Percentiles rank a stretch among this genome's conserved stretches.
Conservation (phyloP, 2,113 vertebrate genomes). For the Rhea americana region DNA sequence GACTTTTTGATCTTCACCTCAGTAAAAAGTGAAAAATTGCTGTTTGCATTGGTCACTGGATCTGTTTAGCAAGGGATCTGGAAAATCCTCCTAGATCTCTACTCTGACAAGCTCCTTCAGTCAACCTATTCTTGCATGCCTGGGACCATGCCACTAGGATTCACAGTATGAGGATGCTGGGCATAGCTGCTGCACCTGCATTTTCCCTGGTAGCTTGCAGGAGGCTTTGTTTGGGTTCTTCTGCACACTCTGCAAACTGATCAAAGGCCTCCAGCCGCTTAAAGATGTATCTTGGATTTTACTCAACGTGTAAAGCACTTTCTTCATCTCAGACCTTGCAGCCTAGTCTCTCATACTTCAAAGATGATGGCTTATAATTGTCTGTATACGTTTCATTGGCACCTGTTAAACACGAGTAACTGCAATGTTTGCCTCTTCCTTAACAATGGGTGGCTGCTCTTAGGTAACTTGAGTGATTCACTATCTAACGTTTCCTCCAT, state of each 20-base stretch:
- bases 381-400: conserved; percentile 53
- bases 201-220: conserved; percentile 53
- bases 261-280: conserved; percentile 19
- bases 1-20: conserved; percentile 16
- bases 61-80: conserved; percentile 25
- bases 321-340: conserved; percentile 8
- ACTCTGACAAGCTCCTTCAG: not conserved
- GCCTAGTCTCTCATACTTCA: conserved; percentile 28
- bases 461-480: conserved; percentile 38
- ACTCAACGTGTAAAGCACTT: conserved; percentile 33
- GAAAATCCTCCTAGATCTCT: not conserved
- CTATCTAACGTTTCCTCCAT: conserved; percentile 66
- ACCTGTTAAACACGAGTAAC: conserved; percentile 62
- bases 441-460: conserved; percentile 38
- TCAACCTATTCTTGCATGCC: conserved; percentile 4
- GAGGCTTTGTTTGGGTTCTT: conserved; percentile 53
- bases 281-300: conserved; percentile 53
- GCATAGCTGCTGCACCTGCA: conserved; percentile 46
- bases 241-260: not conserved
- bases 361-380: conserved; percentile 56
- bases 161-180: conserved; percentile 6
- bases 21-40: conserved; percentile 1
- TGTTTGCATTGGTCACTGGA: not conserved
- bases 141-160: not conserved
- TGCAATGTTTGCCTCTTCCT: not conserved